Conservation (phyloP, 2,797 vertebrate genomes). For the Falco cherrug region DNA sequence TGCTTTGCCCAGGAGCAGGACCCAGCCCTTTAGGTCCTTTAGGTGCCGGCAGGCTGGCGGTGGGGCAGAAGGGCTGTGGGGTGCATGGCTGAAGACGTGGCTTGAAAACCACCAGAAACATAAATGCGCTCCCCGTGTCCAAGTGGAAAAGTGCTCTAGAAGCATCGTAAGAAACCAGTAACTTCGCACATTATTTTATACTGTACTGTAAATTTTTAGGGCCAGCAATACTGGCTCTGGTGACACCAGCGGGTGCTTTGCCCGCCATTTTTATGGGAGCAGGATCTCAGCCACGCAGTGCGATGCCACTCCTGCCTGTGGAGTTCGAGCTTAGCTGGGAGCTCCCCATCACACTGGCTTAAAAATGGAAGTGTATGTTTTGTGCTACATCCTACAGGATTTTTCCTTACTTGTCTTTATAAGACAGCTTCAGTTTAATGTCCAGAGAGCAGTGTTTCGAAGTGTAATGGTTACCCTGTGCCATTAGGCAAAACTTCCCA, state of each 20-base stretch:
- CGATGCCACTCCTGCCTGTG: rapidly evolving
- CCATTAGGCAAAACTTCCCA: background rate
- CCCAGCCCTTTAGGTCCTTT: background rate
- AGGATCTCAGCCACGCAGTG: background rate
- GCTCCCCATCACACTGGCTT: background rate
- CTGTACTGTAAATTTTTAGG: background rate
- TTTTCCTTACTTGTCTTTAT: background rate
- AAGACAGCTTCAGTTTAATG: background rate
- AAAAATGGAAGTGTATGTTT: background rate
- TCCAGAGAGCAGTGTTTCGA: background rate
- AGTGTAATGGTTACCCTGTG: rapidly evolving
- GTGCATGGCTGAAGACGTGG: rapidly evolving
- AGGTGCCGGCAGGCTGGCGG: background rate
- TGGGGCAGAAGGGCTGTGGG: background rate
- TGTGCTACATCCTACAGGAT: background rate
- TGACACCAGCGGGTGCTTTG: background rate
- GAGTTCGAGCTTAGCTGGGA: background rate
- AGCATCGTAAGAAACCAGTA: background rate
- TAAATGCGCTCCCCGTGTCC: background rate
- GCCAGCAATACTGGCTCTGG: background rate
- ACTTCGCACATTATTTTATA: background rate
- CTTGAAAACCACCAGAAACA: background rate
- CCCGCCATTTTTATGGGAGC: rapidly evolving
- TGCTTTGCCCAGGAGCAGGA: background rate
- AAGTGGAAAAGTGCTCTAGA: rapidly evolving